Percentiles rank a stretch among this genome's conserved stretches.
Evolutionary conservation across 2,113 vertebrate genomes (phyloP).

Genomic region (Tricholaema leucomelas): DNA sequence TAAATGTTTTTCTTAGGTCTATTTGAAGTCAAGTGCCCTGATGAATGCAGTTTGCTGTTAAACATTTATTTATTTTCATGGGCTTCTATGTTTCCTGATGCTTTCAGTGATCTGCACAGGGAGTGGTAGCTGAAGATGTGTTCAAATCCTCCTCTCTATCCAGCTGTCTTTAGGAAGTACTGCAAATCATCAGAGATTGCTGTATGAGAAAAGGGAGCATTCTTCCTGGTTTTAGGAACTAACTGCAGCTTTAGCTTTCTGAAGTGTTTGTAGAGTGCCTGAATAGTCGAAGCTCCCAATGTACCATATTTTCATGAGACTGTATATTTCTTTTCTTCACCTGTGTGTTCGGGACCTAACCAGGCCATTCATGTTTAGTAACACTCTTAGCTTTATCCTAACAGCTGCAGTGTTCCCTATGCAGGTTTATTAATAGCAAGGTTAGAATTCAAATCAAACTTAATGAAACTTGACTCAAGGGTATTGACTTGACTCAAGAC

Average conservation of each 20-base stretch:
- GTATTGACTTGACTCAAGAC: background rate
- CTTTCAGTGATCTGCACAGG: background rate
- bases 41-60: background rate
- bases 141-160: background rate
- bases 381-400: background rate
- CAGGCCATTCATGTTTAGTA: fast-evolving
- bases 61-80: background rate
- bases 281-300: background rate
- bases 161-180: background rate
- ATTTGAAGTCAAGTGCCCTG: background rate
- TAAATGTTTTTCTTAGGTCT: background rate
- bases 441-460: background rate
- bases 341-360: background rate
- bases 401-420: background rate
- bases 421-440: background rate
- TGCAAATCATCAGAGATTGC: background rate
- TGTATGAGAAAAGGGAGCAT: background rate
- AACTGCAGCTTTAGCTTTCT: background rate
- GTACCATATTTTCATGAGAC: background rate
- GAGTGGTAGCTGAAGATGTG: background rate
- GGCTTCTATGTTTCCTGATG: background rate
- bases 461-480: background rate
- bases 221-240: background rate
- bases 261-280: background rate
- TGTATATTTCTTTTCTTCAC: background rate